Base-by-base conservation (phyloP, 64 coral and sea anemone genomes). In the Actinia tenebrosa region DNA sequence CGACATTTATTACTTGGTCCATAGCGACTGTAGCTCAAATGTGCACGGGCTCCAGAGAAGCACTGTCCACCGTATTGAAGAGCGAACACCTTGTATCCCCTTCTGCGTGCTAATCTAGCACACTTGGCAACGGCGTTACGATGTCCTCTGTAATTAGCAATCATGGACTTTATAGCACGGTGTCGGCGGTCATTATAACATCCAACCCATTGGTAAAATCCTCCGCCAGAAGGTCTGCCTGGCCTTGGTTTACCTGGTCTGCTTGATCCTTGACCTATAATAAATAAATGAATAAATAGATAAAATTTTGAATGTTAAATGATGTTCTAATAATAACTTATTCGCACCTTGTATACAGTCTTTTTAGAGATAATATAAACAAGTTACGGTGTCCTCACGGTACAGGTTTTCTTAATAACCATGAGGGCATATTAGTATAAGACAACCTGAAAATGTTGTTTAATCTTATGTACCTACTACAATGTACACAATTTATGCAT, bases 51-150 rank as follows among this genome's bases (percentile, higher is more conserved):
- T 68, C 90, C 86, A 80, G 86, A 68, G 26, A 81, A 92, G 16
- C 90, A 92, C 60, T 92, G 54, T 19, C 86, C 86, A 43, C 90
- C 78, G 60, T 92, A 80, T 77, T 92, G 90, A 1, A 92, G 22
- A 16, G 90, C 90, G 42, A 92, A 92, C 43, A 87, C 22, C 60
- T 75, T 82, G 90, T 87, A 87, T 2, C 90, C 85, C 45, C 54
- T 79, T 56, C 64, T 87, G 68, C 77, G 84, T 7, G 90, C 90
- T 47, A 87, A 55, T 20, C 45, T 62, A 13, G 86, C 84, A 61
- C 90, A 92, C 18, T 87, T 79, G 62, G 59, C 58, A 7, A 92
- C 66, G 3, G 85, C 90, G 45, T 71, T 64, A 59, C 86, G 86
- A 56, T 79, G 77, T 10, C 85, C 85, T 45, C 61, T n/a, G 77